These are phyloP conservation scores for Minunthozetes semirufus DNA, from an alignment of 2,888 invertebrate species.

Conservation along the genomic window DNA sequence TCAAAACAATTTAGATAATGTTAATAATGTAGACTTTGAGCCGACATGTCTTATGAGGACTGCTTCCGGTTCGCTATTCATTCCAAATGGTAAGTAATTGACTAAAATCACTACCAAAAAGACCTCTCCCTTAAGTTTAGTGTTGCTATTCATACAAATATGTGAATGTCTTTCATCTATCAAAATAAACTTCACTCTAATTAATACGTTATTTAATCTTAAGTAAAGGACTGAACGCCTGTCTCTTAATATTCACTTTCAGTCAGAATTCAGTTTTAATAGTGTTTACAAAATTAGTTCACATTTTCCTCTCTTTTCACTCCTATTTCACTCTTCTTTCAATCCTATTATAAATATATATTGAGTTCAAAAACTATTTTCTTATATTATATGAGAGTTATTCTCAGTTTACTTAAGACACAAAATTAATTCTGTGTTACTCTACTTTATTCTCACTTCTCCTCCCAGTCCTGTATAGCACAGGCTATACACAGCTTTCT, in stretches of 20 bases:
- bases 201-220: neutral
- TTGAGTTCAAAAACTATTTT: neutral
- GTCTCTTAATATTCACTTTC: neutral
- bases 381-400: neutral
- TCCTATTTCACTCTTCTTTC: too few species aligned
- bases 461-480: neutral
- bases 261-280: neutral
- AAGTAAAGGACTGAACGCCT: neutral
- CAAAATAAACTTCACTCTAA: neutral
- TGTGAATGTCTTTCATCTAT: neutral
- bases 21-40: slow-evolving; percentile 40
- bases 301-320: neutral
- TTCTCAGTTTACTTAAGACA: neutral
- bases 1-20: slow-evolving; percentile 19
- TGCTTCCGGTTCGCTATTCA: slow-evolving; percentile 86
- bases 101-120: neutral
- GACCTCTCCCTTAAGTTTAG: neutral
- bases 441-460: neutral
- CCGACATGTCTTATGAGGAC: slow-evolving; percentile 83
- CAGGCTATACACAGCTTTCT: neutral
- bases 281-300: neutral
- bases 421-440: too few species aligned
- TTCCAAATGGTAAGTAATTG: slow-evolving; percentile 55
- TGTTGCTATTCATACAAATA: neutral
- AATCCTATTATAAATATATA: too few species aligned